Evolutionary conservation across 2,888 invertebrate species (phyloP), one percentile per base, ranked within the genome.

Genomic region (Drosophila mayaguana): DNA sequence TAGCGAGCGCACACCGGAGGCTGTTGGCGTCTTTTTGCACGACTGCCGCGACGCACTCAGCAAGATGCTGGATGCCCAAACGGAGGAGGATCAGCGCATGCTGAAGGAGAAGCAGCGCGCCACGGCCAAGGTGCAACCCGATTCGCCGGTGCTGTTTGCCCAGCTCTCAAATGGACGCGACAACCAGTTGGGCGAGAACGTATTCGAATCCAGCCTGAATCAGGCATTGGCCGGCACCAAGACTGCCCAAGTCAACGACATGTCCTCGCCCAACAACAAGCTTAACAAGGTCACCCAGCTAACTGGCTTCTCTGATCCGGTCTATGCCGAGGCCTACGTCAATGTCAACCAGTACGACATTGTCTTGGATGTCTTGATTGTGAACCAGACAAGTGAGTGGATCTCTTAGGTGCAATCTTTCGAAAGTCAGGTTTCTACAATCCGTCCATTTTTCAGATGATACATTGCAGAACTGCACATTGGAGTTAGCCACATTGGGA

Each of bases 301-400:
- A 90, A 99, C 99, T 5, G 99, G 99, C 16, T 99, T 99, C 94
- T 98, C 98, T 0, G 99, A 99, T 94, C 99, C 99, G 0, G 99
- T 99, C 71, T 99, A 99, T 93, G 98, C 99, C 0, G 99, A 99
- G 94, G 99, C 99, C n/a, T 98, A 99, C 91, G 99, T 99, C 2
- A 97, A 99, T 93, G 99, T 99, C 81, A 98, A 98, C 93, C 98
- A 98, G 92, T 99, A 98, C 94, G 99, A 99, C 92, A 99, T 99
- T 86, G 99, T 99, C 50, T 94, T 99, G 48, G 99, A 99, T 93
- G 99, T 99, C 45, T 95, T 99, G 32, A 96, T 99, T 79, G 98
- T 99, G 34, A 99, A 99, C 93, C 99, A 99, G 94, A 99, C 99
- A 16, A 96, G 95, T 95, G 69, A 89, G 93, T 90, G 93, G 89